A percentile compares a stretch with the other conserved stretches of the same genome.
These are phyloP conservation scores for Drosophila nr. fundita DNA, from an alignment of 2,888 invertebrate species.

Conservation along the genomic window DNA sequence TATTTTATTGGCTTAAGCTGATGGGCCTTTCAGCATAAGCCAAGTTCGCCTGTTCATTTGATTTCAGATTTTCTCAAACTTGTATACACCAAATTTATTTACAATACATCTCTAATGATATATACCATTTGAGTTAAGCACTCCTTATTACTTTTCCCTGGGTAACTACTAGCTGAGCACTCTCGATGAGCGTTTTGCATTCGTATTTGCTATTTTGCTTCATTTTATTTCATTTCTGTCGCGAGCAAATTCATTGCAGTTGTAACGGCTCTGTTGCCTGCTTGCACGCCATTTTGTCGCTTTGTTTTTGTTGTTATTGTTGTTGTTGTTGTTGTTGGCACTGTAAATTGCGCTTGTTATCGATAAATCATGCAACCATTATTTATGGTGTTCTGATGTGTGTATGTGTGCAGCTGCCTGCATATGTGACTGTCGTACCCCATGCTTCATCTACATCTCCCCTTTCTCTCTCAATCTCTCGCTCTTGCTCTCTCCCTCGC, in stretches of 20 bases:
- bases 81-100: neutral
- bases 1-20: neutral
- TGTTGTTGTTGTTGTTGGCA: slow-evolving; percentile 68
- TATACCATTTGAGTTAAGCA: too few species aligned
- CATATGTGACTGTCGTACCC: slow-evolving; percentile 70
- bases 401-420: slow-evolving; percentile 64
- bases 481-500: neutral
- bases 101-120: neutral
- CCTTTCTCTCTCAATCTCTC: neutral
- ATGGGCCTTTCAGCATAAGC: neutral
- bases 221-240: slow-evolving; percentile 75
- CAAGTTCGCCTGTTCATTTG: neutral
- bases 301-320: slow-evolving; percentile 60
- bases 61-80: neutral
- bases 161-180: slow-evolving; percentile 15
- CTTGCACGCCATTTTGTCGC: slow-evolving; percentile 60
- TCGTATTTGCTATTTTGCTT: slow-evolving; percentile 36
- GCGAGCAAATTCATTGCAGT: slow-evolving; percentile 78
- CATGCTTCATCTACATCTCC: slow-evolving; percentile 4
- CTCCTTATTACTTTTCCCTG: neutral
- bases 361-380: slow-evolving; percentile 84
- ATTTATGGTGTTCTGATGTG: slow-evolving; percentile 81
- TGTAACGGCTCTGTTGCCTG: slow-evolving; percentile 60
- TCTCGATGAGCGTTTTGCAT: neutral
- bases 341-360: slow-evolving; percentile 84